Conservation (phyloP, 2,888 invertebrate genomes). For the Heteromurus nitidus region DNA sequence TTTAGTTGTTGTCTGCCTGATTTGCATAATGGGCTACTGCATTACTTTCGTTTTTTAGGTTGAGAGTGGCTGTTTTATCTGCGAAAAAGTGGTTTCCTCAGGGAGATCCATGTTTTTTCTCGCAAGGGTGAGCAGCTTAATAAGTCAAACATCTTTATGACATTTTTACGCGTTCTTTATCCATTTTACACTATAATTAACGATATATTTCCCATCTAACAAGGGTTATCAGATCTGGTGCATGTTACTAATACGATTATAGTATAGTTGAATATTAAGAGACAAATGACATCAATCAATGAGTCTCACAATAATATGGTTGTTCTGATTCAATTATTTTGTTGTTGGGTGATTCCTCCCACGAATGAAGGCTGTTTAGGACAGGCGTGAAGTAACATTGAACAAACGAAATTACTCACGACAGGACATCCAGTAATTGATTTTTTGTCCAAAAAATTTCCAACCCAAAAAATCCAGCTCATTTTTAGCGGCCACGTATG, state of each 20-base stretch:
- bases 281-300: slow-evolving; percentile 24
- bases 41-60: slow-evolving; percentile 47
- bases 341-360: slow-evolving; percentile 33
- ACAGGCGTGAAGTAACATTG: slow-evolving; percentile 7
- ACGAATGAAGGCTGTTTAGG: slow-evolving; percentile 38
- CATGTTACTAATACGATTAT: slow-evolving; percentile 6
- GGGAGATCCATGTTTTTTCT: slow-evolving; percentile 46
- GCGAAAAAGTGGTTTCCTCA: slow-evolving; percentile 52
- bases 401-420: background rate
- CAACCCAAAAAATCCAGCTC: background rate
- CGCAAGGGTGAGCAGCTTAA: slow-evolving; percentile 45
- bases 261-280: slow-evolving; percentile 15
- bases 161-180: slow-evolving; percentile 39
- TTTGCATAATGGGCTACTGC: slow-evolving; percentile 57
- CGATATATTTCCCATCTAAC: background rate
- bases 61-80: slow-evolving; percentile 40
- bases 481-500: slow-evolving; percentile 12
- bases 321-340: background rate
- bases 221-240: too few species aligned
- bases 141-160: slow-evolving; percentile 46
- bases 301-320: too few species aligned
- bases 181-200: slow-evolving; percentile 33
- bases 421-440: slow-evolving; percentile 37
- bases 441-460: slow-evolving; percentile 34
- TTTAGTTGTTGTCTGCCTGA: slow-evolving; percentile 24